These are phyloP conservation scores for Myrmecobius fasciatus DNA, from an alignment of 2,113 vertebrate genomes.

Conservation along the genomic window DNA sequence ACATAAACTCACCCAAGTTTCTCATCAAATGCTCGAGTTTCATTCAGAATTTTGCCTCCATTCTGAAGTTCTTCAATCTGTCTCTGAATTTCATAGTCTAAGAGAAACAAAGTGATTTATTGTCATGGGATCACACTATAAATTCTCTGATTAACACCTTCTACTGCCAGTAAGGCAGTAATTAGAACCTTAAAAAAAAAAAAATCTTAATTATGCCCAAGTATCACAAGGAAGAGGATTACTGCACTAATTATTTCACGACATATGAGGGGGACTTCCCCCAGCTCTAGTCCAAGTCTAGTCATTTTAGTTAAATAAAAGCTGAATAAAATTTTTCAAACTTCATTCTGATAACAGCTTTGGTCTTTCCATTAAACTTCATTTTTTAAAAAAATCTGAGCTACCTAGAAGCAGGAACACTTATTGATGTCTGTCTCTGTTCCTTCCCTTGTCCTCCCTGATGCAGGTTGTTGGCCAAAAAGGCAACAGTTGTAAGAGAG, in stretches of 20 bases:
- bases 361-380: background rate
- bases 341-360: background rate
- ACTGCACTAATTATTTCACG: conserved; percentile 48
- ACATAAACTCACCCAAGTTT: conserved; percentile 91
- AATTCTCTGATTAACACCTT: conserved; percentile 67
- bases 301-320: background rate
- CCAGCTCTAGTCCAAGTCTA: background rate
- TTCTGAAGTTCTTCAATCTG: conserved; percentile 91
- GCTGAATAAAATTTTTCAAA: background rate
- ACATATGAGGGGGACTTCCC: background rate
- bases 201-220: conserved; percentile 70
- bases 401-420: background rate
- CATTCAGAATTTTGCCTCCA: conserved; percentile 92
- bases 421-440: background rate
- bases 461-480: background rate
- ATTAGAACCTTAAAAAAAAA: conserved; percentile 52
- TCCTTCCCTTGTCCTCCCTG: no score
- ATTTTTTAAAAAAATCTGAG: background rate
- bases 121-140: conserved; percentile 48
- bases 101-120: conserved; percentile 72
- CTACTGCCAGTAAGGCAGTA: conserved; percentile 59
- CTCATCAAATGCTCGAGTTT: conserved; percentile 95
- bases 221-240: conserved; percentile 56
- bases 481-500: background rate
- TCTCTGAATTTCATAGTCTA: conserved; percentile 98